Conservation (phyloP, 2,888 invertebrate genomes). For the Xestobium rufovillosum region DNA sequence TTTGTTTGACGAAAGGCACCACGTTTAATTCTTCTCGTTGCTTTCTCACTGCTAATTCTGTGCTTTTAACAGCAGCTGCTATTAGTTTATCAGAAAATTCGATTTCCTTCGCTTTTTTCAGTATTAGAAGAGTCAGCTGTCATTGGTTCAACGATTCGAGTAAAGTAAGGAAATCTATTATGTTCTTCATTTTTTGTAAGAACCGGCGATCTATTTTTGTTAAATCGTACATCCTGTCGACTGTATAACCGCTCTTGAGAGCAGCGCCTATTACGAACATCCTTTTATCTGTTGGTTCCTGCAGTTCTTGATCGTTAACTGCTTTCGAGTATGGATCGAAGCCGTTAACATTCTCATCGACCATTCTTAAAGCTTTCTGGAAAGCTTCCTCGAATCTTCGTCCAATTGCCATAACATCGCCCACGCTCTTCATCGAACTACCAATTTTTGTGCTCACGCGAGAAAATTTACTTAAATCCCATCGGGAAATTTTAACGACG, state of each 20-base stretch:
- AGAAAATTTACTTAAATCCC: conserved; percentile 95
- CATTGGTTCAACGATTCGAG: conserved; percentile 60
- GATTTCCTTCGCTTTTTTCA: conserved; percentile 80
- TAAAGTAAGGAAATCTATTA: conserved; percentile 63
- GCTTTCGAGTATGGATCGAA: conserved; percentile 83
- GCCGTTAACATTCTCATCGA: conserved; percentile 87
- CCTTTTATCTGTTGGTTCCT: conserved; percentile 91
- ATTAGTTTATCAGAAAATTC: conserved; percentile 98
- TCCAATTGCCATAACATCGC: conserved; percentile 99
- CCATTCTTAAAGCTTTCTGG: conserved; percentile 98
- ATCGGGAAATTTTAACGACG: conserved; percentile 97
- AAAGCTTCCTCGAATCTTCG: conserved; percentile 98
- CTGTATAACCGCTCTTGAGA: conserved; percentile 68
- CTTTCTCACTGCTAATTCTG: conserved; percentile 75
- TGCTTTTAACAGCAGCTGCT: conserved; percentile 76
- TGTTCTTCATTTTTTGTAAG: conserved; percentile 87
- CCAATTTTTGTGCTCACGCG: conserved; percentile 96
- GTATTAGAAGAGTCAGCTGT: conserved; percentile 52
- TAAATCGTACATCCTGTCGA: conserved; percentile 80
- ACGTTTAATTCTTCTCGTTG: conserved; percentile 69
- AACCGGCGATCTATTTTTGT: conserved; percentile 99
- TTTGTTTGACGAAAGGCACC: conserved; percentile 87
- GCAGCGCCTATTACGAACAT: conserved; percentile 97
- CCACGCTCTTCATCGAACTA: conserved; percentile 99
- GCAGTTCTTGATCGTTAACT: conserved; percentile 73